These are phyloP conservation scores for Tetraneura akinire DNA, from an alignment of 1,140 invertebrate genomes.

Conservation along the genomic window DNA sequence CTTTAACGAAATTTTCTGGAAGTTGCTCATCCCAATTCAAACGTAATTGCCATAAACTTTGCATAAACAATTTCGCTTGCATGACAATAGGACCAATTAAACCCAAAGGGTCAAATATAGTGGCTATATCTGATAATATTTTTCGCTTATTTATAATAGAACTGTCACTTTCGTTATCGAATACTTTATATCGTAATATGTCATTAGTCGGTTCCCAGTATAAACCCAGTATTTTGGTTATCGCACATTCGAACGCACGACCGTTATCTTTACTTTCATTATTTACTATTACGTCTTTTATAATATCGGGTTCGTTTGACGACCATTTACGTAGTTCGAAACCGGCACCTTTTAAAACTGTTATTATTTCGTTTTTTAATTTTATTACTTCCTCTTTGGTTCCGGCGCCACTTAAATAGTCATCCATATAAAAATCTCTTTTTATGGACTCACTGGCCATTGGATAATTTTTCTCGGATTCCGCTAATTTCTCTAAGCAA, in stretches of 20 bases:
- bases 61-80: constrained; percentile 52
- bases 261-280: not conserved
- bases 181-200: not conserved
- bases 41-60: constrained; percentile 52
- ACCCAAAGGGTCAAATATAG: constrained; percentile 54
- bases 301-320: not conserved
- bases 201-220: not conserved
- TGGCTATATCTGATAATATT: constrained; percentile 52
- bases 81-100: constrained; percentile 50
- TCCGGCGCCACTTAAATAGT: constrained; percentile 13
- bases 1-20: not conserved
- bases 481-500: constrained; percentile 54
- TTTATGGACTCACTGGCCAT: not conserved
- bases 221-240: not conserved
- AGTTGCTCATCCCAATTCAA: constrained; percentile 50
- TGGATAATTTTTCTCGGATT: not conserved
- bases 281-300: not conserved
- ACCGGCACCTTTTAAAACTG: not conserved
- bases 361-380: not conserved
- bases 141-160: constrained; percentile 47
- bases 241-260: not conserved
- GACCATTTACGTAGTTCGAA: not conserved
- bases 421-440: constrained; percentile 26
- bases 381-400: not conserved
- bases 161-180: no score